These are phyloP conservation scores for Condylura cristata DNA, from an alignment of 2,113 vertebrate genomes.

Conservation along the genomic window DNA sequence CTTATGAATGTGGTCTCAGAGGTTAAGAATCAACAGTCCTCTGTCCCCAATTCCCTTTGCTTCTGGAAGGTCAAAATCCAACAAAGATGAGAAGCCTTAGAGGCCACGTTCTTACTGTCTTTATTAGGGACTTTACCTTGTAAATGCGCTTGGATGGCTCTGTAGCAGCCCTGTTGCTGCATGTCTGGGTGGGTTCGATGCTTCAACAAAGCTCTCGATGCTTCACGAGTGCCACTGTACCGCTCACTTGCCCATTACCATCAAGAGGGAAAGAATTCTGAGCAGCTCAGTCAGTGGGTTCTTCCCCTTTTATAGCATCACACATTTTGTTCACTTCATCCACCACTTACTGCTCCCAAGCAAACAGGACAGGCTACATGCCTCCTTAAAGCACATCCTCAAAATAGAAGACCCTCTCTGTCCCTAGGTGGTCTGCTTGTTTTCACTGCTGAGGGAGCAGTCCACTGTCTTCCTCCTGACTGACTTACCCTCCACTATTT, in stretches of 20 bases:
- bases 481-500: background rate
- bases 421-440: background rate
- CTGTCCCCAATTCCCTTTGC: background rate
- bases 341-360: background rate
- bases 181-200: background rate
- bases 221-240: background rate
- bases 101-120: background rate
- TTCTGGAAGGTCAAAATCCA: slow-evolving; percentile 17
- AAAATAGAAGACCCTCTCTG: background rate
- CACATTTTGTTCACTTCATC: background rate
- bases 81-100: background rate
- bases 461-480: background rate
- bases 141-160: background rate
- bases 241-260: background rate
- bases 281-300: background rate
- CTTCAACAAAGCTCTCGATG: background rate
- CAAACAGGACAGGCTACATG: too few relatives aligned
- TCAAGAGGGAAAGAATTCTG: background rate
- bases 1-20: slow-evolving; percentile 20
- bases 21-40: slow-evolving; percentile 32
- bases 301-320: background rate
- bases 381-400: background rate
- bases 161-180: background rate
- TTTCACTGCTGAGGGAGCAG: background rate
- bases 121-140: background rate